Conservation (phyloP, 2,888 invertebrate species). For the Lacanobia wlatinum region DNA sequence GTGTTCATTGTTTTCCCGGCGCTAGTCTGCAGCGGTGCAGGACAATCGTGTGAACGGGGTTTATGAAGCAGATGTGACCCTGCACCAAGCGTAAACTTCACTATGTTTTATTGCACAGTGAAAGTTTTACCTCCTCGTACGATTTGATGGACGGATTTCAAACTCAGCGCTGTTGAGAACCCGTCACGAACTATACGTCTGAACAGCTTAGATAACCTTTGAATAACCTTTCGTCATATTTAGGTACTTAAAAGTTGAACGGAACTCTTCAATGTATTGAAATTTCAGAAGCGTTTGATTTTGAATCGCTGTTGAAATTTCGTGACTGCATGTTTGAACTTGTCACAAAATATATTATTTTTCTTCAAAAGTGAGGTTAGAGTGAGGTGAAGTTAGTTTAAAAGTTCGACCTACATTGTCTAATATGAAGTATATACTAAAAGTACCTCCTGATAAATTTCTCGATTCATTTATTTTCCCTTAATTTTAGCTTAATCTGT, state of each 20-base stretch:
- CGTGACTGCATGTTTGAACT: constrained; percentile 22
- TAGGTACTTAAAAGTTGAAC: constrained; percentile 1
- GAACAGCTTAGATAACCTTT: not conserved
- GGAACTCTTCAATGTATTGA: constrained; percentile 6
- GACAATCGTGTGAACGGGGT: constrained; percentile 15
- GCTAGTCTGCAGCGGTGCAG: constrained; percentile 6
- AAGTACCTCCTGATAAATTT: not conserved
- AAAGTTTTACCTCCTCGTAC: constrained; percentile 1
- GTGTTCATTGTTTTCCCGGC: constrained; percentile 41
- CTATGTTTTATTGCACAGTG: constrained; percentile 5
- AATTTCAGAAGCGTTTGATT: not conserved
- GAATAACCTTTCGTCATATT: not conserved
- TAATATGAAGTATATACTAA: not conserved
- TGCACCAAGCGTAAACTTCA: constrained; percentile 11
- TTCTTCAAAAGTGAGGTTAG: not conserved
- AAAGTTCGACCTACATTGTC: not conserved
- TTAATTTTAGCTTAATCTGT: not conserved
- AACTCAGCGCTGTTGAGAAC: not conserved
- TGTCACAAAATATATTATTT: constrained; percentile 15
- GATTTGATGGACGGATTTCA: constrained; percentile 5
- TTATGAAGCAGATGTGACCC: constrained; percentile 23
- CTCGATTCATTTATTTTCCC: not conserved
- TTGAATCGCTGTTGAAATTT: constrained; percentile 4
- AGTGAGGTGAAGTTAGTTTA: not conserved
- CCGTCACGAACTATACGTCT: not conserved